Evolutionary conservation across 1,140 invertebrate genomes (phyloP), one percentile per base, ranked within the genome.

Genomic region (Trissolcus basalis): DNA sequence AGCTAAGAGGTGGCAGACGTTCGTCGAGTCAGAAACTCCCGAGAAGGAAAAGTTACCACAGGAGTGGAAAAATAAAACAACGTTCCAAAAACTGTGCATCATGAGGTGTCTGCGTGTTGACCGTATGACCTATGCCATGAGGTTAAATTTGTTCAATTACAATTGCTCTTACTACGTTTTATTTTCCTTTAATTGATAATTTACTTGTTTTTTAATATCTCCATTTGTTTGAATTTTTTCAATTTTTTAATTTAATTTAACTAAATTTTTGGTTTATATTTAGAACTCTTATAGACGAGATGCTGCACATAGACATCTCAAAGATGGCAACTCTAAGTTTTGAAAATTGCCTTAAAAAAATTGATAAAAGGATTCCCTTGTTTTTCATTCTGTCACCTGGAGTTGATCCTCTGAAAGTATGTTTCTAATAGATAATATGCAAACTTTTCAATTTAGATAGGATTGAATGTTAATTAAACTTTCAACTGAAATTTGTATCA

Each of bases 361-460:
- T 72, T 15, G 43, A 72, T 41, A 45, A 59, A 36, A 53, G 91
- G 3, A 97, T 95, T 0, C 96, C 96, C 0, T 92, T 97, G 44
- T 98, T 98, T 88, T 99, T 98, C 85, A 97, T 98, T 74, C 89
- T 99, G 11, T 98, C 96, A 0, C 94, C 97, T 9, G 97, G 97
- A 65, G 97, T 98, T 0, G 96, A 98, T 89, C 97, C 97, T 0
- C 86, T 98, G 0, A 96, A 97, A 83, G 90, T 90, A 86, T 64
- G 1, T 43, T 32, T 49, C 67, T 53, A 10, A n/a, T n/a, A n/a
- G n/a, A 36, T 36, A 16, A 56, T 68, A 2, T 41, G 15, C 16
- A 4, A 14, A 15, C 14, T 35, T 9, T 48, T 3, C 2, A 27
- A 11, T 48, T 51, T 4, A 55, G 1, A 14, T 65, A 13, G 6